Conservation (phyloP, 1,140 invertebrate genomes). For the Leucophenga varia region DNA sequence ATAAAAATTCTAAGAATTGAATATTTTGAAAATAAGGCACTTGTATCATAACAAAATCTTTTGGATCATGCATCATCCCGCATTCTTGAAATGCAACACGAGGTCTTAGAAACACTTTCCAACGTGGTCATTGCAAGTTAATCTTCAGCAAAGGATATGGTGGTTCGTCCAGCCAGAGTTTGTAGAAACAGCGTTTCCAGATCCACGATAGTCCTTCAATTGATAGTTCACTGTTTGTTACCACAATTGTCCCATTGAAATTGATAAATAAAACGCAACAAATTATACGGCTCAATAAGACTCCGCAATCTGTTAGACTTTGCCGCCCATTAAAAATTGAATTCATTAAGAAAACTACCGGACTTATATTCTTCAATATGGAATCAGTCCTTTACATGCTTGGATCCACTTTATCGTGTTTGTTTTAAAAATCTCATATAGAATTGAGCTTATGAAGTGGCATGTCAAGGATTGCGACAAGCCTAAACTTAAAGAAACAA, state of each 20-base stretch:
- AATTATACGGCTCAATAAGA: constrained; percentile 10
- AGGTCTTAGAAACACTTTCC: not conserved
- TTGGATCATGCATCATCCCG: not conserved
- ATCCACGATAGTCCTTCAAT: too few species aligned
- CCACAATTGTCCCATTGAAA: constrained; percentile 4
- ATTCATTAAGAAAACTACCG: too few species aligned
- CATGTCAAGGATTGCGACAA: too few species aligned
- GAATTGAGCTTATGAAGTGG: too few species aligned
- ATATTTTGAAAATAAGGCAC: not conserved
- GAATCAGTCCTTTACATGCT: not conserved
- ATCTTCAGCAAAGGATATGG: too few species aligned
- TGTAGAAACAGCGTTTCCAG: too few species aligned
- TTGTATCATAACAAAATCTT: constrained; percentile 2
- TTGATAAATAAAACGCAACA: constrained; percentile 7
- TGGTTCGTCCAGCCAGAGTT: too few species aligned
- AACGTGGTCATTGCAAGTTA: too few species aligned
- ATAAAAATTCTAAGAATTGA: too few species aligned
- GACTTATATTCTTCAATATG: not conserved
- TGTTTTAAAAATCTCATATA: not conserved
- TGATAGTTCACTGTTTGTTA: too few species aligned
- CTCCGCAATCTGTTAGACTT: constrained; percentile 11
- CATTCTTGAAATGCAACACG: not conserved
- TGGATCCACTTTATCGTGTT: not conserved
- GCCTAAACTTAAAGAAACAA: too few species aligned
- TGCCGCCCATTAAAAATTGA: not conserved